phyloP scores from a whole-genome alignment of 2,113 vertebrate species.

The Zosterops japonicus region DNA sequence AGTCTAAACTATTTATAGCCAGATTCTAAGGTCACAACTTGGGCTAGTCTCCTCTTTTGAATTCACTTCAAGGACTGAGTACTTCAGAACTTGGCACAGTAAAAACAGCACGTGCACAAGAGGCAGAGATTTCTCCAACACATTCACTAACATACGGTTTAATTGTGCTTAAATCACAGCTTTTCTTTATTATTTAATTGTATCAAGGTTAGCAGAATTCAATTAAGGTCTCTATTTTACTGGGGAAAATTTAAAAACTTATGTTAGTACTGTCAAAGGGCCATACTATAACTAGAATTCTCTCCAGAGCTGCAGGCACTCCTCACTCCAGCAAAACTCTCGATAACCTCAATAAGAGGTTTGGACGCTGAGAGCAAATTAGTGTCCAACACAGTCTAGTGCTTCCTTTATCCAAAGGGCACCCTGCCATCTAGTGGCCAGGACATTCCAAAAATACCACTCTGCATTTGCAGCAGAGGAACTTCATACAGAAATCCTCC shows the following conservation, averaged over 20 bases:
- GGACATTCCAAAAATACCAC: neutral
- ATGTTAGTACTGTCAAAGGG: neutral
- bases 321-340: neutral
- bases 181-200: neutral
- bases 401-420: neutral
- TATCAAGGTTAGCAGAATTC: neutral
- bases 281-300: neutral
- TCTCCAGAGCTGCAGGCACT: neutral
- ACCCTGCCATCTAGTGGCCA: constrained; percentile 74
- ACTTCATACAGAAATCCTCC: neutral
- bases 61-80: neutral
- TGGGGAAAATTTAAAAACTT: neutral
- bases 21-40: neutral
- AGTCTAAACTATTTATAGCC: neutral
- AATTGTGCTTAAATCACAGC: neutral
- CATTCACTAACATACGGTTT: neutral
- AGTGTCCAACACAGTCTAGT: fast-evolving
- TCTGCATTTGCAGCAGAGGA: neutral
- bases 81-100: constrained; percentile 21
- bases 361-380: neutral
- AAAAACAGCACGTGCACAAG: neutral
- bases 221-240: neutral
- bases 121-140: neutral
- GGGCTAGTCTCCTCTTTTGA: neutral
- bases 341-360: neutral